Evolutionary conservation across 2,888 invertebrate species (phyloP), one percentile per base, ranked within the genome.

Genomic region (Erannis defoliaria): DNA sequence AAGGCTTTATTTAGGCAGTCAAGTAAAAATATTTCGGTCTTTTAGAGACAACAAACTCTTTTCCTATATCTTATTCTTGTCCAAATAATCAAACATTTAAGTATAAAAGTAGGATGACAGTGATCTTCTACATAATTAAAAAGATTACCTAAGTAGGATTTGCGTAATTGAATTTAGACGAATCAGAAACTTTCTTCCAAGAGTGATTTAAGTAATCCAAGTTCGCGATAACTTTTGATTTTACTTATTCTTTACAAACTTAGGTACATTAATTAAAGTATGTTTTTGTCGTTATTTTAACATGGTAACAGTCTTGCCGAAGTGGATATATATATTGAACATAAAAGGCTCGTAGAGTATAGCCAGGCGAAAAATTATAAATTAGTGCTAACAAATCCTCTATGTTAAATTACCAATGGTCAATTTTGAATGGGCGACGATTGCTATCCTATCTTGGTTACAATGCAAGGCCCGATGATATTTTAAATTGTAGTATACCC

Each of bases 141-240:
- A 63, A 67, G 56, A 62, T 66, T 38, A 38, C 29, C 18, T 51
- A 67, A 60, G 55, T 53, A 63, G 59, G 49, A 49, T 62, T 54
- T 64, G 51, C 64, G 48, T 64, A 64, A 68, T 70, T 57, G 55
- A 62, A 65, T 65, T 57, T 60, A 53, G 62, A 55, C 55, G 57
- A 70, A 66, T 68, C 62, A 62, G 65, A 67, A 70, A 66, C 63
- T 65, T 65, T 62, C 43, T 40, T 45, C 55, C 58, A 51, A 59
- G 60, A 70, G 66, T 67, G 62, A 62, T 69, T 69, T 66, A 64
- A 70, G 64, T 66, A 64, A 66, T 66, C 62, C 62, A 48, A 57
- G 61, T 58, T 63, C 46, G 61, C 42, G 64, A 62, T 67, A 68
- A 57, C 68, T 70, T 62, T 68, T 63, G 53, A 54, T 53, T 66